Evolutionary conservation across 2,888 invertebrate species (phyloP), one percentile per base, ranked within the genome.

Genomic region (Ariolimax columbianus): DNA sequence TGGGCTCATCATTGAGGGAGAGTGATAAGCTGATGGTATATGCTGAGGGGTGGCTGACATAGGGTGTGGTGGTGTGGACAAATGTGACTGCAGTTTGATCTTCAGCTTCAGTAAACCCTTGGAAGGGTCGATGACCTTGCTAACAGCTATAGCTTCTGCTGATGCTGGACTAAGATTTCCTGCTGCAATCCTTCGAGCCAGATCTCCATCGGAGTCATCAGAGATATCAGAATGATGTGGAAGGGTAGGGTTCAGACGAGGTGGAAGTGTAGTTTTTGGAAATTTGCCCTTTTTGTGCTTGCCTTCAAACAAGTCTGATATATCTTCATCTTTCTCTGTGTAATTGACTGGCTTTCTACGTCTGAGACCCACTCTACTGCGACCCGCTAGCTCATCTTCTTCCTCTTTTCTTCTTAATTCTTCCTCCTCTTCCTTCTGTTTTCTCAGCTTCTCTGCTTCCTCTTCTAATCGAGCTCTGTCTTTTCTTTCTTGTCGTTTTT

Each of bases 61-160:
- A 1, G 85, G 85, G 43, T 85, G 81, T 11, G 85, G 85, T 23
- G 85, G 85, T 17, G 81, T 85, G 68, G 82, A 75, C 23, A 77
- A 70, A 78, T 87, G 82, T n/a, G 83, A 59, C 66, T 84, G 90
- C 47, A 89, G 84, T 86, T 90, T 90, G 66, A 94, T 94, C 38
- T 92, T 94, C 77, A 94, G 88, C 87, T 94, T 94, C 77, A 94
- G 66, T 2, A 85, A 93, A 23, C 94, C 94, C 59, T 91, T 89
- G 11, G 90, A 90, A 17, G 93, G 92, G 83, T 93, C 92, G 85
- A 90, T 91, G 30, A 93, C 90, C 0, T 92, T 92, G 63, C 91
- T 91, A 63, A 83, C 87, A 33, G 85, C 83, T n/a, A 84, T 82
- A 38, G 72, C 87, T 77, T 86, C 86, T 72, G 86, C 79, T 75